phyloP scores from a whole-genome alignment of 2,797 vertebrate species.

The Acrocephalus scirpaceus region DNA sequence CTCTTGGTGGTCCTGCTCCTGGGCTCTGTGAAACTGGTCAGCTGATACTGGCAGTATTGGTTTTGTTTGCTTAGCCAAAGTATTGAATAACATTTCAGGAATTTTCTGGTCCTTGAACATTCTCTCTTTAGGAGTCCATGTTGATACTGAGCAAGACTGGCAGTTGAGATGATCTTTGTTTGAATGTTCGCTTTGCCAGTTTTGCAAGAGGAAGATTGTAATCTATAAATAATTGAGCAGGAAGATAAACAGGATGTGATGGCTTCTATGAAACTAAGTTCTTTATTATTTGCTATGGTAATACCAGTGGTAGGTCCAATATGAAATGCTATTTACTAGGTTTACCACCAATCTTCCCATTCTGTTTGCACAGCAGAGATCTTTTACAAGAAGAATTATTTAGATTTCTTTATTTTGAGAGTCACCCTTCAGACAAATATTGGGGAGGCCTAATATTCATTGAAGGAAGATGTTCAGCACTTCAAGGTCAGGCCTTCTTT shows the following conservation, averaged over 20 bases:
- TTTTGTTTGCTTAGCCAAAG: background rate
- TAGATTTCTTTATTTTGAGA: background rate
- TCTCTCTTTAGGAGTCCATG: background rate
- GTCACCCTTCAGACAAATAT: background rate
- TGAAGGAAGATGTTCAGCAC: background rate
- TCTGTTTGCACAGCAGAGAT: background rate
- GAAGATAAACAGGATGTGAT: constrained; percentile 44
- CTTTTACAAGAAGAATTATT: background rate
- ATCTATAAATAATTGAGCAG: constrained; percentile 13
- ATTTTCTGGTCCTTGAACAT: constrained; percentile 10
- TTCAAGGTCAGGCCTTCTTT: background rate
- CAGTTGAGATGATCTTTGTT: constrained; percentile 20
- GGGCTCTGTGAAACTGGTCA: background rate
- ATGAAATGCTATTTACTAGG: background rate
- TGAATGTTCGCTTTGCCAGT: background rate
- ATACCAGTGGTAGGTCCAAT: background rate
- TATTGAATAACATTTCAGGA: constrained; percentile 14
- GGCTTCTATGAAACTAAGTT: background rate
- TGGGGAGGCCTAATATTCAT: background rate
- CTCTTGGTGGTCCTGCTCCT: background rate
- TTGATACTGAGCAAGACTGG: constrained; percentile 12
- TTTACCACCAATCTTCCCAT: background rate
- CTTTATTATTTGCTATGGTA: background rate
- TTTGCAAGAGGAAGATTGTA: background rate
- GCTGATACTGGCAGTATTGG: background rate